phyloP scores from a whole-genome alignment of 2,888 invertebrate genomes.

The Apotomis turbidana region DNA sequence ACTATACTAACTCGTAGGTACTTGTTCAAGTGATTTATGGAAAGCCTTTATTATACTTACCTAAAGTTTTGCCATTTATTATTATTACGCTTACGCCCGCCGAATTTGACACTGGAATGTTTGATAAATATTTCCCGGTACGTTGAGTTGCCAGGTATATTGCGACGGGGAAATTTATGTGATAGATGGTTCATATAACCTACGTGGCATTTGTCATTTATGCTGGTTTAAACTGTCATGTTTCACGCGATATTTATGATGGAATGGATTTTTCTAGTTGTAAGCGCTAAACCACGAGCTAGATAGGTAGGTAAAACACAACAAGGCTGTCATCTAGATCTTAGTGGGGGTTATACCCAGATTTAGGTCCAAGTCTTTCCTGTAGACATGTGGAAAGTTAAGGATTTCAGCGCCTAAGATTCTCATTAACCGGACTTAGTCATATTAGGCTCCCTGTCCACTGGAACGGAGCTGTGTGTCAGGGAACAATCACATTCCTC shows the following conservation, averaged over 20 bases:
- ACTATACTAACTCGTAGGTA: background rate
- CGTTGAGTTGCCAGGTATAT: background rate
- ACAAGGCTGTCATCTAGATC: too few relatives aligned
- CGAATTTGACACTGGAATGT: slow-evolving; percentile 25
- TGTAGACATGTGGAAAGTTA: too few relatives aligned
- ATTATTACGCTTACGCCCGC: slow-evolving; percentile 2
- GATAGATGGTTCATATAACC: background rate
- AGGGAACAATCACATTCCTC: too few relatives aligned
- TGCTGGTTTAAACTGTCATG: background rate
- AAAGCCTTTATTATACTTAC: background rate
- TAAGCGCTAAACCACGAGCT: too few relatives aligned
- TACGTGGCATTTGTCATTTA: background rate
- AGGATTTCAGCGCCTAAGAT: too few relatives aligned
- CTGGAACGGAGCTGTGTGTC: too few relatives aligned
- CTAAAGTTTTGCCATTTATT: slow-evolving; percentile 29
- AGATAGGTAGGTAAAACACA: too few relatives aligned
- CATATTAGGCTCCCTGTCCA: too few relatives aligned
- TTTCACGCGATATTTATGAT: background rate
- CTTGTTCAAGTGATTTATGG: slow-evolving; percentile 4
- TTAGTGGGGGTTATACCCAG: too few relatives aligned
- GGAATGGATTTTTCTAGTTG: background rate
- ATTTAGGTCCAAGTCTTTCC: too few relatives aligned
- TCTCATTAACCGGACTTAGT: too few relatives aligned
- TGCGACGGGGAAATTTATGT: background rate
- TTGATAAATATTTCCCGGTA: slow-evolving; percentile 7